phyloP scores from a whole-genome alignment of 2,797 vertebrate species.

The Neopelma chrysocephalum region DNA sequence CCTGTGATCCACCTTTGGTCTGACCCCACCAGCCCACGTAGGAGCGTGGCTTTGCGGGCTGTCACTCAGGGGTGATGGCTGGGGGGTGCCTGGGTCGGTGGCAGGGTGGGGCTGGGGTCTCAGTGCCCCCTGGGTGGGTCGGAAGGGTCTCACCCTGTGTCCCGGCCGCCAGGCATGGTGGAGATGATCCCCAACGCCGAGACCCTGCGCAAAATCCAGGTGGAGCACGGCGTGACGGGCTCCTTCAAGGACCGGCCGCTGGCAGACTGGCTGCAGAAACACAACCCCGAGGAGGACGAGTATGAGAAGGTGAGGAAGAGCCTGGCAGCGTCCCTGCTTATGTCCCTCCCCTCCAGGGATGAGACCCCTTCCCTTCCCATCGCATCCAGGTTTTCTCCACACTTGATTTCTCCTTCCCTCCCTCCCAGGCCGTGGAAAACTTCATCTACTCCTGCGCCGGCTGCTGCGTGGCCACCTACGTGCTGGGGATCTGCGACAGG shows the following conservation, averaged over 20 bases:
- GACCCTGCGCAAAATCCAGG: constrained; percentile 96
- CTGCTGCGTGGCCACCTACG: constrained; percentile 96
- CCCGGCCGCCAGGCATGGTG: constrained; percentile 86
- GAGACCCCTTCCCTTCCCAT: fast-evolving
- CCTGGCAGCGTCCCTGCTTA: fast-evolving
- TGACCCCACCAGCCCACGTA: neutral
- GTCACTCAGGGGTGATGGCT: fast-evolving
- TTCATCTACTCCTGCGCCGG: constrained; percentile 97
- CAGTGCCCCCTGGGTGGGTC: fast-evolving
- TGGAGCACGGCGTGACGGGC: constrained; percentile 93
- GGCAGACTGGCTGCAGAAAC: constrained; percentile 95
- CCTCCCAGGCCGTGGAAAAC: constrained; percentile 91
- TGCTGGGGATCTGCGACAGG: constrained; percentile 95
- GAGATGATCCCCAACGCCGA: constrained; percentile 97
- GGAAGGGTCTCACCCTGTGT: neutral
- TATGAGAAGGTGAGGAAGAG: constrained; percentile 89
- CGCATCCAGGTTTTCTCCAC: fast-evolving
- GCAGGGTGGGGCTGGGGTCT: neutral
- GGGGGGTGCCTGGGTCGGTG: neutral
- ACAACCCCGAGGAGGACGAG: constrained; percentile 91
- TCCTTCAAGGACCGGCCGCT: constrained; percentile 94
- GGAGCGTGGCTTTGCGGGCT: neutral
- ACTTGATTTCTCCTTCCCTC: neutral
- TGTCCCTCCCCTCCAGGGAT: neutral
- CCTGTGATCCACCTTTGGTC: neutral